Evolutionary conservation across 2,797 vertebrate genomes (phyloP).

Genomic region (Coregonus suidteri): DNA sequence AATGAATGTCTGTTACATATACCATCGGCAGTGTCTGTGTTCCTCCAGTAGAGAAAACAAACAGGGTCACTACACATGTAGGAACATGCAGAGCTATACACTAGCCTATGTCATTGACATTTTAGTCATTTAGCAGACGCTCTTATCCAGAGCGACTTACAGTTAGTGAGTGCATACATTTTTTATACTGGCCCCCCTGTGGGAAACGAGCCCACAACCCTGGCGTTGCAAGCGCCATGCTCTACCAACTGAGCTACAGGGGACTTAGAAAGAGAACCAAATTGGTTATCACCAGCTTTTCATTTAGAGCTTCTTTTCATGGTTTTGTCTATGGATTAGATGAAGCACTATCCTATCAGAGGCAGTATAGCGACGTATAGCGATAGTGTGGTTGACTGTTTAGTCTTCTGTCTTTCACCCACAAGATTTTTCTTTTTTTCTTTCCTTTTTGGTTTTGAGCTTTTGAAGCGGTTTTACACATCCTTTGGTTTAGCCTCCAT

Average conservation of each 20-base stretch:
- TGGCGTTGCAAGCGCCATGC: too few species aligned
- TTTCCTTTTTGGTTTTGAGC: background rate
- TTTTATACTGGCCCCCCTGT: too few species aligned
- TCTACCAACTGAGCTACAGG: too few species aligned
- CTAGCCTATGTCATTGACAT: background rate
- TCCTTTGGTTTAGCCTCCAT: conserved; percentile 31
- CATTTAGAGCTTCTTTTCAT: background rate
- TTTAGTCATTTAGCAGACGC: too few species aligned
- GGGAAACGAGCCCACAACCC: too few species aligned
- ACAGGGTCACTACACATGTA: background rate
- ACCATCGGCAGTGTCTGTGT: background rate
- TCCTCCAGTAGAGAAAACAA: background rate
- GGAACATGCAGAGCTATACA: background rate
- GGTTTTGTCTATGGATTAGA: background rate
- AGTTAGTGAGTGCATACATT: too few species aligned
- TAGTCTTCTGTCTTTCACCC: conserved; percentile 5
- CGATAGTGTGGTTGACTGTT: background rate
- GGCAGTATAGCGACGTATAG: background rate
- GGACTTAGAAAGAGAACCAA: background rate
- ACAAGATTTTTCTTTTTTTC: background rate
- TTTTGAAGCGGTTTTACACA: conserved; percentile 16
- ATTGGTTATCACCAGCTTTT: conserved; percentile 1
- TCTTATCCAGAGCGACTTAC: too few species aligned
- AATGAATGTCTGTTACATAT: background rate
- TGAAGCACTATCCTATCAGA: background rate